Evolutionary conservation across 2,797 vertebrate species (phyloP), one percentile per base, ranked within the genome.

Genomic region (Enoplosus armatus): DNA sequence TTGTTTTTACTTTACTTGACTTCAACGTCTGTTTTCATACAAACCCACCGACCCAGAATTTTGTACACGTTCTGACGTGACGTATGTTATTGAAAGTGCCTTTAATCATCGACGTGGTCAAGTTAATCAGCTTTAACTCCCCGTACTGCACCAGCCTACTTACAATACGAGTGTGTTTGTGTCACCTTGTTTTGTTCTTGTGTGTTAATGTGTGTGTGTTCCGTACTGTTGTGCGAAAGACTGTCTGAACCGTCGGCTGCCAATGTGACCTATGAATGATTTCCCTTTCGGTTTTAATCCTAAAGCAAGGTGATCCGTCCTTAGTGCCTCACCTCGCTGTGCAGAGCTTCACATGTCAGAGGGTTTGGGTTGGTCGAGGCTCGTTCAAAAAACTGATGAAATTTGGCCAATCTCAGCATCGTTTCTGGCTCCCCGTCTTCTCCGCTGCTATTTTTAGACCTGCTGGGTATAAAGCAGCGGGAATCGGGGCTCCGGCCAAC

Each of bases 41-140:
- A 86, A 92, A 92, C 92, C 92, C 92, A 95, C 93, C 93, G 90
- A 94, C 92, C 89, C 86, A 90, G 91, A 93, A 89, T 92, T 92
- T 91, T 90, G 90, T 92, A 85, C 82, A 90, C 69, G 12, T 82
- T 80, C 80, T 56, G 80, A 88, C 88, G 85, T 88, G 85, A 85
- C 83, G 15, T 66, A 76, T 90, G 77, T 82, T 90, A 84, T 78
- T 79, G 78, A 85, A 79, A 50, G 81, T 92, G 85, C 85, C 85
- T 88, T 88, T 75, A 84, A 62, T 78, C 81, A 80, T 79, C 75
- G 50, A 78, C 72, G 72, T 84, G 87, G 68, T 87, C 77, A 86
- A 71, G 78, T 90, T 92, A 92, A 86, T 88, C 73, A 77, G 79
- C 85, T 84, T 85, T 79, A 59, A 80, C 80, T 81, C 85, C 65